phyloP scores from a whole-genome alignment of 2,113 vertebrate genomes.

The Isichthys henryi region DNA sequence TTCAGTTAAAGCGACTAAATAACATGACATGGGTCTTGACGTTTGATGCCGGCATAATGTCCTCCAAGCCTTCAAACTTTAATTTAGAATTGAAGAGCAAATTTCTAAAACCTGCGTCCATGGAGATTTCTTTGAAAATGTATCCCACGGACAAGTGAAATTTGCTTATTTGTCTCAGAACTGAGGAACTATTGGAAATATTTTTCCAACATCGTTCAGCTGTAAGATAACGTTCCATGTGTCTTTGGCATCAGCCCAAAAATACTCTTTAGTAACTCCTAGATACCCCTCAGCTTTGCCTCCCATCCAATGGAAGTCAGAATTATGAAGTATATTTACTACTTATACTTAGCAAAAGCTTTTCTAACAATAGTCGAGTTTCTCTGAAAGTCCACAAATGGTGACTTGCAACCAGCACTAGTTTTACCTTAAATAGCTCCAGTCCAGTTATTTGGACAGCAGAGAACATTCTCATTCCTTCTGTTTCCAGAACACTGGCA shows the following conservation, averaged over 20 bases:
- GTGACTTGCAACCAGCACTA: not conserved
- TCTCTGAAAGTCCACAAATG: not conserved
- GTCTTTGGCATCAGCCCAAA: not conserved
- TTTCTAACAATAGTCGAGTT: not conserved
- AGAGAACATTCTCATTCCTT: not conserved
- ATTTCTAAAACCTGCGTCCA: not conserved
- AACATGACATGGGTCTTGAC: not conserved
- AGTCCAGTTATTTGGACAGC: not conserved
- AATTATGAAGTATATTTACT: not conserved
- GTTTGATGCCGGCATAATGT: not conserved
- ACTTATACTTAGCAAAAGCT: not conserved
- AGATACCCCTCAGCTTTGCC: not conserved
- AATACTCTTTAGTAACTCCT: not conserved
- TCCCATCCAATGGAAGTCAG: not conserved
- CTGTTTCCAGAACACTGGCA: not conserved
- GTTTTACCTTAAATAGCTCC: not conserved
- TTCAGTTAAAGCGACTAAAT: not conserved
- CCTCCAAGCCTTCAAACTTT: not conserved
- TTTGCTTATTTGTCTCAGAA: not conserved
- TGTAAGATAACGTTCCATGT: not conserved
- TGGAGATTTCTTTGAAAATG: not conserved
- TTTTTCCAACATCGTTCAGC: not conserved
- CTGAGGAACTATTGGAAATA: not conserved
- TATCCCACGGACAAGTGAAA: not conserved
- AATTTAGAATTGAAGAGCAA: not conserved